Percentiles rank a stretch among this genome's conserved stretches.
Evolutionary conservation across 1,140 invertebrate species (phyloP).

Genomic region (Drosophila insularis): DNA sequence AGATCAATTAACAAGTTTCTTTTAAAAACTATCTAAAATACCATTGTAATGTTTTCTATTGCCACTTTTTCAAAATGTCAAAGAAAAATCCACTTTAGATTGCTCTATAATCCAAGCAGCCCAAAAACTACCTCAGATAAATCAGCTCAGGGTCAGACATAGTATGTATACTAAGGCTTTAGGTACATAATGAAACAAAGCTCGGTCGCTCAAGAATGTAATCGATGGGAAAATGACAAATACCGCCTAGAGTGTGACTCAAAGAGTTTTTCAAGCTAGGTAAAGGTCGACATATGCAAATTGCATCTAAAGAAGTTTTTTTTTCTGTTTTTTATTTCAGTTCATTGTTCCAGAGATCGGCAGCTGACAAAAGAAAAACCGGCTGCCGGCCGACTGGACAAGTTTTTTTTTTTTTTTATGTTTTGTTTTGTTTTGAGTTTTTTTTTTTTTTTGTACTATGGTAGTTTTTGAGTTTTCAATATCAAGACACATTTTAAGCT

Average conservation of each 20-base stretch:
- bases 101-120: no score
- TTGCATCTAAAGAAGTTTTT: conserved; percentile 44
- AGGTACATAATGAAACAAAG: conserved; percentile 32
- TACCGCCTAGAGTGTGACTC: conserved; percentile 30
- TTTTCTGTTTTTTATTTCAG: conserved; percentile 7
- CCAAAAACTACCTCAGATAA: conserved; percentile 9
- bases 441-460: conserved; percentile 15
- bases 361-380: conserved; percentile 57
- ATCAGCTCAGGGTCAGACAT: conserved; percentile 68
- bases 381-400: conserved; percentile 54
- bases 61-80: no score
- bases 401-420: conserved; percentile 1
- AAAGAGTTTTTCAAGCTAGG: conserved; percentile 32
- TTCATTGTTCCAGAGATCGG: conserved; percentile 30
- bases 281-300: conserved; percentile 73
- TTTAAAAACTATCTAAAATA: no score
- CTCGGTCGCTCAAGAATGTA: conserved; percentile 47
- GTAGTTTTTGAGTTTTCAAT: conserved; percentile 53
- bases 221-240: conserved; percentile 46
- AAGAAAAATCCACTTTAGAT: no score
- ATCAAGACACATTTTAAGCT: conserved; percentile 74
- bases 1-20: no score
- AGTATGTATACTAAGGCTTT: conserved; percentile 27
- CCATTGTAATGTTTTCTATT: no score
- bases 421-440: conserved; percentile 12